Evolutionary conservation across 2,797 vertebrate genomes (phyloP), one percentile per base, ranked within the genome.

Genomic region (Arctocebus calabarensis): DNA sequence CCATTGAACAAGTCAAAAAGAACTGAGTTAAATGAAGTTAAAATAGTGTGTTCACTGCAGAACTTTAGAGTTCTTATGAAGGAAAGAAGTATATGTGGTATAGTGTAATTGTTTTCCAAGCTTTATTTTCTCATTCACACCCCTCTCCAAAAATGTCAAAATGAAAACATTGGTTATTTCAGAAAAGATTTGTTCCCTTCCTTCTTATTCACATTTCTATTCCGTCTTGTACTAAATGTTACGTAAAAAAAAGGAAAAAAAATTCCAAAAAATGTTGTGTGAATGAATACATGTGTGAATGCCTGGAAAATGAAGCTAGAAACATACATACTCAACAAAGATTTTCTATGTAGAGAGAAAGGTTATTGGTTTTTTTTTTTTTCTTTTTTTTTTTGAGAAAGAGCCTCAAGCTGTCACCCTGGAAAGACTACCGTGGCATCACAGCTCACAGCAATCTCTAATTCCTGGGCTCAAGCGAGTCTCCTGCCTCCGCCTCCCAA

Each of bases 121-220:
- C 12, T 74, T 73, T 68, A 14, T 16, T 34, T 61, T 78, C 34
- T 68, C 64, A 61, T 52, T 52, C 1, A 48, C 1, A 9, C 32
- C 13, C 19, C 3, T 11, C 6, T 32, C 8, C 16, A 20, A 71
- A 78, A 83, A 37, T 1, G 74, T 6, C 29, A 79, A 84, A 68
- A 84, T 14, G 34, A 7, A 89, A 84, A 48, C 1, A 16, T 57
- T 25, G 32, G 6, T 87, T 95, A 75, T 70, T 78, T 73, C n/a
- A 74, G 32, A 74, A 5, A 52, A 77, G 23, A 55, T 27, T 68
- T 79, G n/a, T 93, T 29, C 52, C 79, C 29, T 74, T 61, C 68
- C 32, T 71, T 88, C 48, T 84, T 75, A 55, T 43, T 93, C 55
- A 87, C 19, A 89, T 75, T 90, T 37, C 79, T 73, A 92, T 59